Conservation (phyloP, 2,113 vertebrate genomes). For the Picathartes gymnocephalus region DNA sequence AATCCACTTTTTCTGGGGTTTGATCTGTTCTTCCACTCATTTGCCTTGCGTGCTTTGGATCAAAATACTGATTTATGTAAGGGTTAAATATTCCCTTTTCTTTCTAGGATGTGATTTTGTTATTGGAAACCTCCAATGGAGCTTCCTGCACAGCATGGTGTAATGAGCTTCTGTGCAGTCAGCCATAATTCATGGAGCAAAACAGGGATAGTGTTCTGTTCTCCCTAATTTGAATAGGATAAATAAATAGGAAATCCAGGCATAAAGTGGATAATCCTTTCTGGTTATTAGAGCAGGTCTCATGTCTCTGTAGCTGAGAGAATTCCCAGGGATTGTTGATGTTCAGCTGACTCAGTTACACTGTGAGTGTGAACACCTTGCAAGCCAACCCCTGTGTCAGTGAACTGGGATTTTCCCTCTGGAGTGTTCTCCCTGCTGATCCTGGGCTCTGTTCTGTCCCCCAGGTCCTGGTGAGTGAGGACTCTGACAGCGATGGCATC, state of each 20-base stretch:
- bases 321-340: background rate
- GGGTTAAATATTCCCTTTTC: background rate
- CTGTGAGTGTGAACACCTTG: background rate
- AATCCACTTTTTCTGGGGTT: background rate
- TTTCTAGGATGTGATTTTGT: background rate
- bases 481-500: constrained; percentile 92
- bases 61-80: background rate
- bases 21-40: background rate
- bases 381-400: background rate
- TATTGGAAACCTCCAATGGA: rapidly evolving
- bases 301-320: rapidly evolving
- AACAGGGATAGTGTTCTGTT: background rate
- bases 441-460: background rate
- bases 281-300: background rate
- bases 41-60: background rate
- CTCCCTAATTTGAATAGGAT: background rate
- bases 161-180: background rate
- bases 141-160: background rate
- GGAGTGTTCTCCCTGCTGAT: background rate
- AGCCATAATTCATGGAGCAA: background rate
- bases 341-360: rapidly evolving
- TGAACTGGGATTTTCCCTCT: background rate
- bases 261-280: background rate
- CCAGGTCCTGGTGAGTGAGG: constrained; percentile 96
- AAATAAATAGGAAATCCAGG: background rate